Evolutionary conservation across 2,888 invertebrate genomes (phyloP), one percentile per base, ranked within the genome.

Genomic region (Lycophotia porphyrea): DNA sequence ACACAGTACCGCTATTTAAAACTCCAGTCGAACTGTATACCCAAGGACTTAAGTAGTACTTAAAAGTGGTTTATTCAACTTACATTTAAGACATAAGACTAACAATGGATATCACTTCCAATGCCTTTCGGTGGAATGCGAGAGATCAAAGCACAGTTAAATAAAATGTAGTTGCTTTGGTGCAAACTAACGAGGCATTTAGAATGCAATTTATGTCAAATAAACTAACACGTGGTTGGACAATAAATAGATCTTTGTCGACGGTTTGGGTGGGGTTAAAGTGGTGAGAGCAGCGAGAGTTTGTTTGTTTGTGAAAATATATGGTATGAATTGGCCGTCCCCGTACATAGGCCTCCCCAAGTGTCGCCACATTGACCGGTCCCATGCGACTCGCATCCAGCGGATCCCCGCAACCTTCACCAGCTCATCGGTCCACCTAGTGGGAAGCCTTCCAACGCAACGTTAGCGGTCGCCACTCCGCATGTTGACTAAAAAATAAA

Each of bases 171-270:
- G 76, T 87, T 61, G 85, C 85, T 88, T 90, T 88, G 82, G 84
- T 85, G 83, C 90, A 88, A 91, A 61, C 93, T 95, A 95, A 94
- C 93, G 91, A 93, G 92, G 89, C 90, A 91, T 92, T 94, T 91
- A 91, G 93, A 93, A 94, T 93, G 92, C 91, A 89, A 93, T 95
- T 95, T 93, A 94, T 94, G 94, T 95, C 93, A 95, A 95, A 95
- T 94, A 94, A 94, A 95, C 90, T 93, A 94, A 94, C 95, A 93
- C 95, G 94, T 93, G 93, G 88, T 90, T 78, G 73, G 90, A 92
- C 92, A 93, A 95, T 95, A 95, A 95, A 95, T 95, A 95, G 94
- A 95, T 94, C 93, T 93, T 84, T 90, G 93, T 90, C 89, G 90
- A 87, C 85, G 82, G 82, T 70, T 78, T 55, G 69, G 81, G 69